phyloP scores from a whole-genome alignment of 2,797 vertebrate genomes.

The Neopelma chrysocephalum region DNA sequence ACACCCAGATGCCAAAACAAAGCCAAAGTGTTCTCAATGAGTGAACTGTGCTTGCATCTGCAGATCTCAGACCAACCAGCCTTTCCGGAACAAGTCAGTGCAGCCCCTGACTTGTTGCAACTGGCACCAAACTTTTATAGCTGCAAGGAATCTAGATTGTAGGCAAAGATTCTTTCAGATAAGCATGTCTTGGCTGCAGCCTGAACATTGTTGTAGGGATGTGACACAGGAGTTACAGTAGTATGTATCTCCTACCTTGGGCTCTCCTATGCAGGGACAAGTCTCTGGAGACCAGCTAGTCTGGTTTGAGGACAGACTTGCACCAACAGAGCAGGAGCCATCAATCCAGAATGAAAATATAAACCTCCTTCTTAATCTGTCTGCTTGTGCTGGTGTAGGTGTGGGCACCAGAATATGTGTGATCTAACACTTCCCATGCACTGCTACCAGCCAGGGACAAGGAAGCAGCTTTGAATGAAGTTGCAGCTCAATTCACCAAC shows the following conservation, averaged over 20 bases:
- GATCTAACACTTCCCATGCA: neutral
- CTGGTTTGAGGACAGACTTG: neutral
- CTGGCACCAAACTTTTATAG: slow-evolving; percentile 4
- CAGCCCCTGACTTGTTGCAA: slow-evolving; percentile 4
- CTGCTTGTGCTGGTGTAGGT: neutral
- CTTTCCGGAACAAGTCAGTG: neutral
- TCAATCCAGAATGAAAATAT: neutral
- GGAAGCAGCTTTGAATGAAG: neutral
- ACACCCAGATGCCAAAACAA: neutral
- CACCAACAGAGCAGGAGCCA: neutral
- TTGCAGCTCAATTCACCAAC: neutral
- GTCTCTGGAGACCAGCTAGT: neutral
- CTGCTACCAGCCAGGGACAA: neutral
- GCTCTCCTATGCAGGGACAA: neutral
- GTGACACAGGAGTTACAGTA: neutral
- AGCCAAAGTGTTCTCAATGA: neutral
- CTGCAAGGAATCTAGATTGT: neutral
- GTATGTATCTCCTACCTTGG: neutral
- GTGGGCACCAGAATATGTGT: neutral
- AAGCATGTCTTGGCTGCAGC: neutral
- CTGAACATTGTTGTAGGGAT: neutral
- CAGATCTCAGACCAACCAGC: neutral
- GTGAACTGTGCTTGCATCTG: neutral
- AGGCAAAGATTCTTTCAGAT: neutral
- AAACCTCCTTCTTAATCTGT: neutral